Base-by-base conservation (phyloP, 2,797 vertebrate species). In the Bucorvus abyssinicus region DNA sequence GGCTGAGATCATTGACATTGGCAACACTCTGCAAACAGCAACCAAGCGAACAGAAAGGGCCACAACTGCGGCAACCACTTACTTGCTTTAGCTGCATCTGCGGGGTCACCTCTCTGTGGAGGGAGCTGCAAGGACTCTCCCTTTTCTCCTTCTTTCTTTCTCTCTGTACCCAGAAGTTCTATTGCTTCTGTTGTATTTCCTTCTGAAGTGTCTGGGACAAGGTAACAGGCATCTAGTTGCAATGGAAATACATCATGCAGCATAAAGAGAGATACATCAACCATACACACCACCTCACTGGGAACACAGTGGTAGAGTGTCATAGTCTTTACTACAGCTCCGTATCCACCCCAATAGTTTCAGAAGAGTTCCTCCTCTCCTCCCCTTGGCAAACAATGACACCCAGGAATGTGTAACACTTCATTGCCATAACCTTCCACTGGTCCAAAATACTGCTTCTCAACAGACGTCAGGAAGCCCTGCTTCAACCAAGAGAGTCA, bases 131-230 rank as follows among this genome's bases (percentile, higher is more conserved):
- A 79, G 4, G 44, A 59, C 42, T 52, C 83, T 36, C 80, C 67
- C 34, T 52, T 89, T 27, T 84, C 84, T 18, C 10, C 47, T 23
- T 87, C 86, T 4, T n/a, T 50, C 26, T 87, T 84, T 4, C 34
- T 90, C 83, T 50, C 12, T 15, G 13, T 85, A 1, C 2, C 8
- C 6, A 95, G 53, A 52, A 75, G 20, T 38, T 97, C 97, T 49
- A 78, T 16, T 57, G 93, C 87, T 70, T 60, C 95, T 84, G 36
- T 2, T 87, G 56, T 91, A 98, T 79, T 90, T 97, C 98, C 90
- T 97, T 95, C 75, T 96, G 96, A 44, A 96, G 95, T 27, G 97
- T 96, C 68, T 88, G 96, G 32, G 96, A 96, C 65, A 98, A 96
- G 26, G 76, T 79, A 81, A 97, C 78, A 26, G n/a, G 60, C 53